Evolutionary conservation across 2,888 invertebrate genomes (phyloP).

Genomic region (Graphium colonna): DNA sequence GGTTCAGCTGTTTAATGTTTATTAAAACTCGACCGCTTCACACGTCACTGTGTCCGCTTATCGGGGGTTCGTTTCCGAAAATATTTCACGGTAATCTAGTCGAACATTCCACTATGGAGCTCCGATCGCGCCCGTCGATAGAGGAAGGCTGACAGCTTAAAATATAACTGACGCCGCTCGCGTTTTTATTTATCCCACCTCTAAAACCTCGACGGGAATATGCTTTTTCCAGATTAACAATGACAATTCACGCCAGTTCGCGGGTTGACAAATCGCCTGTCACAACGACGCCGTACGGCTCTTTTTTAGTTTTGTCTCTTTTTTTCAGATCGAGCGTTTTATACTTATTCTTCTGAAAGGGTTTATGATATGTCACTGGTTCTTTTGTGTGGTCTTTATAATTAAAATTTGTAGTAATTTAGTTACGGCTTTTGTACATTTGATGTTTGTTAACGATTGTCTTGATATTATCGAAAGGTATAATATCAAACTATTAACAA

Average conservation of each 20-base stretch:
- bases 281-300: constrained; percentile 33
- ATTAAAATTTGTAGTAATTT: background rate
- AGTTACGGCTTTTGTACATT: too few relatives aligned
- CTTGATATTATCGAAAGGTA: too few relatives aligned
- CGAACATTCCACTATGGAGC: constrained; percentile 26
- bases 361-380: background rate
- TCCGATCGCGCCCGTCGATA: constrained; percentile 32
- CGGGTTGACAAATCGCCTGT: constrained; percentile 30
- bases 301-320: constrained; percentile 1
- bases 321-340: too few relatives aligned
- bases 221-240: constrained; percentile 42
- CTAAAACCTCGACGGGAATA: constrained; percentile 40
- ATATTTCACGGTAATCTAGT: constrained; percentile 18
- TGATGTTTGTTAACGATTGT: too few relatives aligned
- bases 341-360: background rate
- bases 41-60: too few relatives aligned
- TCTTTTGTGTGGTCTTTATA: background rate
- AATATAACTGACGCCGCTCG: constrained; percentile 48
- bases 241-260: constrained; percentile 56
- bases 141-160: constrained; percentile 41
- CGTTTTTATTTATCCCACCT: constrained; percentile 46
- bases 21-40: too few relatives aligned
- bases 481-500: too few relatives aligned
- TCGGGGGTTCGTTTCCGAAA: constrained; percentile 8
- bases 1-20: too few relatives aligned